Percentiles rank a stretch among this genome's conserved stretches.
Conservation (phyloP, 2,113 vertebrate species). For the Tamias sibiricus region DNA sequence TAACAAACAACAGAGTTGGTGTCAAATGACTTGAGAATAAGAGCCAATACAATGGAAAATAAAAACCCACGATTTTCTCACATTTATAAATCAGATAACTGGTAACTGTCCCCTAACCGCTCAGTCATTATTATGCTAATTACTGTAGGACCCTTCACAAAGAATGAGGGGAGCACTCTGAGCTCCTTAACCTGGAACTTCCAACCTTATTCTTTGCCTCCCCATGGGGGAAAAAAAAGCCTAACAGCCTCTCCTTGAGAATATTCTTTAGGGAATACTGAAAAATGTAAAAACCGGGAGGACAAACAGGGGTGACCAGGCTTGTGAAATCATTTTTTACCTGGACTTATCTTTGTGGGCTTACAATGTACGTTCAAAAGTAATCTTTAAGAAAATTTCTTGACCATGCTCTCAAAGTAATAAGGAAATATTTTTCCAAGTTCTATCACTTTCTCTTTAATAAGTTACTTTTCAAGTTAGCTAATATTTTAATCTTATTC, state of each 20-base stretch:
- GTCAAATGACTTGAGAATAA: slow-evolving; percentile 26
- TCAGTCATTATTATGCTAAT: neutral
- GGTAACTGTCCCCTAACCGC: neutral
- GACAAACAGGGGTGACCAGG: neutral
- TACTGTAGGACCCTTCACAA: neutral
- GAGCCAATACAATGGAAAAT: neutral
- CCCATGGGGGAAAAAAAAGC: neutral
- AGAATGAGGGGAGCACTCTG: neutral
- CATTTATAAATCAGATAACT: slow-evolving; percentile 26
- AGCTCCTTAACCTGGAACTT: slow-evolving; percentile 1
- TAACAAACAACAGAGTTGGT: slow-evolving; percentile 33
- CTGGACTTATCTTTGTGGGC: neutral
- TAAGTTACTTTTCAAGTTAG: neutral
- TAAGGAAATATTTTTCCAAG: neutral
- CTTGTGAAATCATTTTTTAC: slow-evolving; percentile 4
- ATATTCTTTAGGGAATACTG: neutral
- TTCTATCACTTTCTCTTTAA: slow-evolving; percentile 34
- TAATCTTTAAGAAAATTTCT: slow-evolving; percentile 37
- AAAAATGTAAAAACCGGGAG: slow-evolving; percentile 6
- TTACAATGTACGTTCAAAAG: slow-evolving; percentile 40
- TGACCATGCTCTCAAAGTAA: neutral
- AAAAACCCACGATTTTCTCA: slow-evolving; percentile 30
- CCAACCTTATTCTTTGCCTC: neutral
- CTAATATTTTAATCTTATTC: slow-evolving; percentile 22
- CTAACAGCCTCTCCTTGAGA: neutral